Conservation (phyloP, 1,140 invertebrate species). For the Drosophila arawakana region DNA sequence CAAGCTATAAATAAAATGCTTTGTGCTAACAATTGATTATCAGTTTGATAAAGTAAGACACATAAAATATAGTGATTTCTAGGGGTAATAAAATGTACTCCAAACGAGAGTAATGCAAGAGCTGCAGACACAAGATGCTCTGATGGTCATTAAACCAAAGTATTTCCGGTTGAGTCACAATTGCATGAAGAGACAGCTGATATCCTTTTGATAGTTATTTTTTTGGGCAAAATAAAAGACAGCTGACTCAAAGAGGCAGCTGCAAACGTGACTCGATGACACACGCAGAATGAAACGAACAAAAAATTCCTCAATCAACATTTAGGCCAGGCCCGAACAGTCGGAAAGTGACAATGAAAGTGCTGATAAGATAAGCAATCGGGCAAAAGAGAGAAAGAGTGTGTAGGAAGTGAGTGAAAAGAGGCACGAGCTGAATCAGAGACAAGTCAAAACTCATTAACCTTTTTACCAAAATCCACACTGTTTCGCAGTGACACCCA, state of each 20-base stretch:
- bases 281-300: constrained; percentile 26
- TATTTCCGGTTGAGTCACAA: constrained; percentile 7
- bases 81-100: background rate
- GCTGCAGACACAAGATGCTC: background rate
- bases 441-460: constrained; percentile 32
- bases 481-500: constrained; percentile 52
- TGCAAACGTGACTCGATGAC: constrained; percentile 24
- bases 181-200: background rate
- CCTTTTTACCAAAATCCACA: background rate
- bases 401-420: background rate
- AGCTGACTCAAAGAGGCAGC: constrained; percentile 15
- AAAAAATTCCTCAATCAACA: constrained; percentile 38
- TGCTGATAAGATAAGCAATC: constrained; percentile 45
- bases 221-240: background rate
- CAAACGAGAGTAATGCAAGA: background rate
- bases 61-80: background rate
- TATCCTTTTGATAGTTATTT: background rate
- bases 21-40: background rate
- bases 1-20: background rate
- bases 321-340: constrained; percentile 41
- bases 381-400: too few species aligned
- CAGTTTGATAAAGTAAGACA: background rate
- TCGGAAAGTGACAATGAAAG: constrained; percentile 30
- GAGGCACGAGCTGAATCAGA: constrained; percentile 38
- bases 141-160: background rate